A percentile compares a stretch with the other conserved stretches of the same genome.
Evolutionary conservation across 1,140 invertebrate genomes (phyloP).

Genomic region (Delia radicum): DNA sequence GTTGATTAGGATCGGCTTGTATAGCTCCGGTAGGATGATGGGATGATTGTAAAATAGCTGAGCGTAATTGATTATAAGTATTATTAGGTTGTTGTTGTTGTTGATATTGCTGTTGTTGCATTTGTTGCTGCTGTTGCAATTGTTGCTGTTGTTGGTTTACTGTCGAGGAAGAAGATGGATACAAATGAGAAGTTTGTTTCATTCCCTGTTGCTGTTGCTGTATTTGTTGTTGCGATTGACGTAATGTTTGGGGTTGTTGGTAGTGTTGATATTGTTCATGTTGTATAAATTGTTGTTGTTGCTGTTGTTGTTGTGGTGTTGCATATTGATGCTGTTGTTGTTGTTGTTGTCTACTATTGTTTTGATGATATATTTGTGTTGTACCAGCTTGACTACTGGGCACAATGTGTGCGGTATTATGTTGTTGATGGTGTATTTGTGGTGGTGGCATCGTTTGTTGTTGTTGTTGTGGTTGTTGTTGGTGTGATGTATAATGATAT

Average conservation of each 20-base stretch:
- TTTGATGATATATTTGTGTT: not conserved
- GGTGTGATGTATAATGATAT: constrained; percentile 41
- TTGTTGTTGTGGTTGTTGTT: constrained; percentile 38
- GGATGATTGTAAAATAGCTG: constrained; percentile 50
- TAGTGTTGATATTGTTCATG: constrained; percentile 34
- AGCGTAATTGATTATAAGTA: constrained; percentile 50
- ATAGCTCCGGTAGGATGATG: constrained; percentile 52
- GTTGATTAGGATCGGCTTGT: not conserved
- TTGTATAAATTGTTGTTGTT: constrained; percentile 46
- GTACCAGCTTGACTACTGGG: constrained; percentile 35
- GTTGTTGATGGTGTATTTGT: constrained; percentile 49
- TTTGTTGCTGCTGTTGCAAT: constrained; percentile 35
- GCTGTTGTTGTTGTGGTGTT: constrained; percentile 45
- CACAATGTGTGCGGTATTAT: constrained; percentile 48
- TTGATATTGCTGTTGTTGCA: constrained; percentile 34
- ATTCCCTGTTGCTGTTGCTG: constrained; percentile 49
- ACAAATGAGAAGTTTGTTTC: constrained; percentile 56
- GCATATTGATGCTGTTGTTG: constrained; percentile 41
- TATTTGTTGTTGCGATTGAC: constrained; percentile 36
- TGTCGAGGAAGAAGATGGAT: constrained; percentile 35
- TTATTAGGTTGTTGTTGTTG: constrained; percentile 42
- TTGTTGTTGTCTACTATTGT: constrained; percentile 32
- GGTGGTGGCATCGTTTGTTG: constrained; percentile 39
- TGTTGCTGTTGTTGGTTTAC: constrained; percentile 37
- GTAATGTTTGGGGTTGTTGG: constrained; percentile 38